These are phyloP conservation scores for Saguinus imperator DNA, from an alignment of 2,113 vertebrate genomes.

Conservation along the genomic window DNA sequence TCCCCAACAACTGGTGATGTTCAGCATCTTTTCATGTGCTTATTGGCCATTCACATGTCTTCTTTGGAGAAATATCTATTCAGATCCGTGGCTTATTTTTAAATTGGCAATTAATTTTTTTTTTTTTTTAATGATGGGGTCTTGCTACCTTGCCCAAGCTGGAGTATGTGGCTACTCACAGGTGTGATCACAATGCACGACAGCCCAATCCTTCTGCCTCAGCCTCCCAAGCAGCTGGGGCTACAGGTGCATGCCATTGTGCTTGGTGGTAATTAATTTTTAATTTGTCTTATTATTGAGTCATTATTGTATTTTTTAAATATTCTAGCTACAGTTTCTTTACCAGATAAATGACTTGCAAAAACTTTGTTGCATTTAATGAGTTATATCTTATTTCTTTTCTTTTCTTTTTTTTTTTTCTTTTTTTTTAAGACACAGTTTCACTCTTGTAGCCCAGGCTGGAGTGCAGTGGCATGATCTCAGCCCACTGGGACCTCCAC, in stretches of 20 bases:
- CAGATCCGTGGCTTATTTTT: background rate
- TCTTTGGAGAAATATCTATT: background rate
- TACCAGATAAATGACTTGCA: background rate
- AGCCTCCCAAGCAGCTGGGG: background rate
- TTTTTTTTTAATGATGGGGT: background rate
- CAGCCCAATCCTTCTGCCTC: background rate
- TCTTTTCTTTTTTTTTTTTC: too few relatives aligned
- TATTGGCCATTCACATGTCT: background rate
- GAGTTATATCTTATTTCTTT: background rate
- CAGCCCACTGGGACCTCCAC: too few relatives aligned
- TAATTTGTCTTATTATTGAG: background rate
- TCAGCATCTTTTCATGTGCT: background rate
- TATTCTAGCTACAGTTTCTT: background rate
- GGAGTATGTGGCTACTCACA: background rate
- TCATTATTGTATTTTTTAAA: conserved; percentile 2
- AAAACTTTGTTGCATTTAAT: background rate
- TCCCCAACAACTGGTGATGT: background rate
- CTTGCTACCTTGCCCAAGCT: background rate
- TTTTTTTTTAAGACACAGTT: too few relatives aligned
- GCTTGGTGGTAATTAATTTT: background rate
- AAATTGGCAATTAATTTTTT: background rate
- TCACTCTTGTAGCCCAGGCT: too few relatives aligned
- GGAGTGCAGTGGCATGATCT: too few relatives aligned
- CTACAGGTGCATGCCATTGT: background rate
- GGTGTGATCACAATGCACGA: background rate